These are phyloP conservation scores for Tetrao urogallus DNA, from an alignment of 2,113 vertebrate species.

Conservation along the genomic window DNA sequence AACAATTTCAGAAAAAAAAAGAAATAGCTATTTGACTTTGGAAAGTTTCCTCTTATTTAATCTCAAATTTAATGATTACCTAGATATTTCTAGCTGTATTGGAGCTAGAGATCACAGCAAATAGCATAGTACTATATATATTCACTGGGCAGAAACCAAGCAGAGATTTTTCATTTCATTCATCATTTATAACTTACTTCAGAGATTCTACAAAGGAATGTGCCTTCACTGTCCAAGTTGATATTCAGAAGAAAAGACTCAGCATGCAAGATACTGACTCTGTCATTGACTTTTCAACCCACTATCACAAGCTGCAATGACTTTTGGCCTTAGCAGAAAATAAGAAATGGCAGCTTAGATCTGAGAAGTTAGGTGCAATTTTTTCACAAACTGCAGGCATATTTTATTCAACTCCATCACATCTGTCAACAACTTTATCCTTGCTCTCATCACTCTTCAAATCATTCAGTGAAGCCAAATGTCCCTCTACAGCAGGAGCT, in stretches of 20 bases:
- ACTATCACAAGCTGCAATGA: neutral
- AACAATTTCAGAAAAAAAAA: neutral
- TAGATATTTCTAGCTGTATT: neutral
- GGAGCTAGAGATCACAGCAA: neutral
- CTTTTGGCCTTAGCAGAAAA: neutral
- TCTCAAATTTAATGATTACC: neutral
- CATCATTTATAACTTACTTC: neutral
- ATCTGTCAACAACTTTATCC: neutral
- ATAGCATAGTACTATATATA: neutral
- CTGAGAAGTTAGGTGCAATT: neutral
- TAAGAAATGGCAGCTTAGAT: neutral
- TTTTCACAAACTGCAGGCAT: neutral
- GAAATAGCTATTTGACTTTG: neutral
- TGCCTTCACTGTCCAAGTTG: accelerated
- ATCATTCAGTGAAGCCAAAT: neutral
- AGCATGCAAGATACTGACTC: neutral
- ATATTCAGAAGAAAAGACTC: neutral
- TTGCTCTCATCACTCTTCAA: neutral
- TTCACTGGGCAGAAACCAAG: neutral
- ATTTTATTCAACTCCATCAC: neutral
- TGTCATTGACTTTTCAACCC: neutral
- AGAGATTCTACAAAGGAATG: neutral
- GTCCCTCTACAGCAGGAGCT: neutral
- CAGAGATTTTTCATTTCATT: neutral
- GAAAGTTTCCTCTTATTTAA: neutral